Evolutionary conservation across 2,888 invertebrate genomes (phyloP), one percentile per base, ranked within the genome.

Genomic region (Brachyopa scutellaris): DNA sequence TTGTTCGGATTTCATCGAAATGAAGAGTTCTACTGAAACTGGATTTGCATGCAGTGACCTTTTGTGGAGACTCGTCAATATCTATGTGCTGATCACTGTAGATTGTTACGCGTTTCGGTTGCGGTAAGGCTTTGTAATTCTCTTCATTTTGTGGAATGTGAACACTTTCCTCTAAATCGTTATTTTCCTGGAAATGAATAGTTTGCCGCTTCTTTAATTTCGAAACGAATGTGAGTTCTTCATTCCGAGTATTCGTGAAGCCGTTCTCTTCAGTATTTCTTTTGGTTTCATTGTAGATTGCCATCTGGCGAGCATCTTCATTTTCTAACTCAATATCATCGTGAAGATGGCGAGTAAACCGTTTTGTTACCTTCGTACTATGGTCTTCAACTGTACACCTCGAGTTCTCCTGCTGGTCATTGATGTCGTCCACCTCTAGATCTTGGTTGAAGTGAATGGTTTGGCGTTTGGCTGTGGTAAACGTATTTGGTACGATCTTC

Each of bases 11-110:
- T 47, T 47, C 59, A 3, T 79, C 31, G 36, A 79, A 79, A 15
- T 79, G 73, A 1, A 79, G 33, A 4, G 59, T 73, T 13, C 79
- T 36, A 23, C 59, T 79, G 40, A 73, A 79, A n/a, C 73, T 78
- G 1, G 73, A 72, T 21, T 79, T 79, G 36, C 73, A 53, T 6
- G 23, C 23, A 0, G 38, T 38, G 0, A 21, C 17, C 47, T 67
- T 61, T 6, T 67, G 47, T 2, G 61, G 33, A 2, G 73, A 61
- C n/a, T 47, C 67, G 0, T 67, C 79, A 2, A 67, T 9, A 2
- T 79, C 61, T 0, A 73, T 1, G 5, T 53, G 61, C 7, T 47
- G 29, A 8, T 40, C 8, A 1, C 66, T 61, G 15, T 47, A 15
- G 7, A 61, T 55, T 6, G 79, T 67, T 3, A 67, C 29, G n/a